Conservation (phyloP, 2,888 invertebrate species). For the Emmelina monodactyla region DNA sequence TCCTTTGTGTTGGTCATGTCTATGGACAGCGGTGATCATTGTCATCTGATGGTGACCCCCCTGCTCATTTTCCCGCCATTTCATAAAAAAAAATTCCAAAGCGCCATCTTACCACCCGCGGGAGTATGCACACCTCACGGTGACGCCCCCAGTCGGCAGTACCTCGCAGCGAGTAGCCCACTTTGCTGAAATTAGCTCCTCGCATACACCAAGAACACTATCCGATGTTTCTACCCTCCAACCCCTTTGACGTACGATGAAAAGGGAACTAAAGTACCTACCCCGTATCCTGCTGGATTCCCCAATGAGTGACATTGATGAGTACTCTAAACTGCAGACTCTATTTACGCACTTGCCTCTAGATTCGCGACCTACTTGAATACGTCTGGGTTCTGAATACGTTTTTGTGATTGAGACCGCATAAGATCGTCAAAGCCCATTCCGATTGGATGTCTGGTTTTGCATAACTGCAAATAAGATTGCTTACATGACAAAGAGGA, state of each 20-base stretch:
- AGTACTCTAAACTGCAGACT: constrained; percentile 1
- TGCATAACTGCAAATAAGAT: too few relatives aligned
- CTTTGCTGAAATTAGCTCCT: constrained; percentile 65
- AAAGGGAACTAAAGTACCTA: constrained; percentile 31
- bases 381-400: neutral
- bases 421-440: too few relatives aligned
- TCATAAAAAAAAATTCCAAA: too few relatives aligned
- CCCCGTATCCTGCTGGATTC: constrained; percentile 24
- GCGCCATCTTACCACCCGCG: constrained; percentile 37
- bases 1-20: too few relatives aligned
- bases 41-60: too few relatives aligned
- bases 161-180: constrained; percentile 50
- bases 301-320: constrained; percentile 22
- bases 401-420: too few relatives aligned
- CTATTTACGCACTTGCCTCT: neutral
- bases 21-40: too few relatives aligned
- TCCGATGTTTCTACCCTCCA: constrained; percentile 52
- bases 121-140: constrained; percentile 40
- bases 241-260: constrained; percentile 48
- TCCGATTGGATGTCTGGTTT: too few relatives aligned
- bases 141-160: constrained; percentile 30
- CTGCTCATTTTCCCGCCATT: too few relatives aligned
- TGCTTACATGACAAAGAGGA: too few relatives aligned
- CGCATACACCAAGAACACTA: constrained; percentile 59
- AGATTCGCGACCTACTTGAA: neutral